Conservation (phyloP, 2,888 invertebrate genomes). For the Ptychoptera albimana region DNA sequence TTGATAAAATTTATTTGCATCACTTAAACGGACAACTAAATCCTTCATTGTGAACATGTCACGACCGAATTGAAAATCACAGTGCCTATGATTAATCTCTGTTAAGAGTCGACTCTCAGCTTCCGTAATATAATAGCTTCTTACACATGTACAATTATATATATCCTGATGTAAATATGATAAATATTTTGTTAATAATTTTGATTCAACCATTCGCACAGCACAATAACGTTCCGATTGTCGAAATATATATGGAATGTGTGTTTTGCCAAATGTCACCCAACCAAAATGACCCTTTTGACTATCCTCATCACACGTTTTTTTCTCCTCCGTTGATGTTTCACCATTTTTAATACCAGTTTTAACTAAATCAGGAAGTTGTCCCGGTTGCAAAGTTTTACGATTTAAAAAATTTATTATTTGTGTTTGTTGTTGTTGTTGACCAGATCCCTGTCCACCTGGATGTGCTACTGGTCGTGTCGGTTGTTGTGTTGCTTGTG, state of each 20-base stretch:
- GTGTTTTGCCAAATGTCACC: slow-evolving; percentile 70
- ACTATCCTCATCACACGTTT: slow-evolving; percentile 50
- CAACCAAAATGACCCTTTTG: slow-evolving; percentile 78
- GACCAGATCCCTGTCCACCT: slow-evolving; percentile 14
- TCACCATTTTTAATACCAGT: slow-evolving; percentile 8
- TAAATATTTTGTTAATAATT: slow-evolving; percentile 76
- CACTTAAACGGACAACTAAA: slow-evolving; percentile 71
- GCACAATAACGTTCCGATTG: slow-evolving; percentile 75
- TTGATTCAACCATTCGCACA: slow-evolving; percentile 87
- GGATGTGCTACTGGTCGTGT: slow-evolving; percentile 10
- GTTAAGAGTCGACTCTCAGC: slow-evolving; percentile 78
- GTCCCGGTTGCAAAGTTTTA: slow-evolving; percentile 19
- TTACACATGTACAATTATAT: slow-evolving; percentile 79
- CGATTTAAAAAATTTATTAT: slow-evolving; percentile 46
- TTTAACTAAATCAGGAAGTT: neutral
- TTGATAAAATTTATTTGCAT: slow-evolving; percentile 80
- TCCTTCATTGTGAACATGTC: slow-evolving; percentile 79
- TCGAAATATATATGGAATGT: slow-evolving; percentile 79
- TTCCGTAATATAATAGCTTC: slow-evolving; percentile 85
- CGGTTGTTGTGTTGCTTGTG: slow-evolving; percentile 18
- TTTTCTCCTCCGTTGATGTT: slow-evolving; percentile 21
- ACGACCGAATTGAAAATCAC: slow-evolving; percentile 77
- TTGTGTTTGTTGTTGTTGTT: slow-evolving; percentile 30
- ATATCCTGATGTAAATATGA: slow-evolving; percentile 78
- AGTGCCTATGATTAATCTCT: slow-evolving; percentile 85